Evolutionary conservation across 2,797 vertebrate genomes (phyloP).

Genomic region (Tapirus indicus): DNA sequence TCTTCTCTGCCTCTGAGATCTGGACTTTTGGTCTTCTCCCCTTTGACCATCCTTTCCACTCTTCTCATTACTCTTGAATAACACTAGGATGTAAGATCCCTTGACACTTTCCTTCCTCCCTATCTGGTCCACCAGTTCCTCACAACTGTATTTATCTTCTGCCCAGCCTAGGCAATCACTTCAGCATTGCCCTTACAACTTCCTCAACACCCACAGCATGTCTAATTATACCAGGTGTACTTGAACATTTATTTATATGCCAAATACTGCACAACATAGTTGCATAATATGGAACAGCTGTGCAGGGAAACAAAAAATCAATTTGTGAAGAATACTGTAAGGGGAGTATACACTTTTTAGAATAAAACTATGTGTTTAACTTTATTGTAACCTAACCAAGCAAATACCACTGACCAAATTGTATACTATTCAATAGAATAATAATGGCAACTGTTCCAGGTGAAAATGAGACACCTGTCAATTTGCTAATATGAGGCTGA

Average conservation of each 20-base stretch:
- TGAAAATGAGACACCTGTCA: slow-evolving; percentile 38
- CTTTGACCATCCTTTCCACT: neutral
- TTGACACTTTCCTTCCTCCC: neutral
- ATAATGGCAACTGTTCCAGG: neutral
- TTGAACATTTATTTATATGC: slow-evolving; percentile 37
- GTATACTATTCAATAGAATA: slow-evolving; percentile 36
- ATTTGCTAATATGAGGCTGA: slow-evolving; percentile 9
- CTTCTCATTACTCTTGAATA: neutral
- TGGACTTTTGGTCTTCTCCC: neutral
- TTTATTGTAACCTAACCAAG: slow-evolving; percentile 23
- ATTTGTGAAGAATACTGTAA: slow-evolving; percentile 60
- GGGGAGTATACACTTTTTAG: slow-evolving; percentile 15
- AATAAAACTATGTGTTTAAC: slow-evolving; percentile 44
- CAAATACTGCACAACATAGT: slow-evolving; percentile 13
- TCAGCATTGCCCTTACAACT: slow-evolving; percentile 21
- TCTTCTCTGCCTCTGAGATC: neutral
- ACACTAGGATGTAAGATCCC: neutral
- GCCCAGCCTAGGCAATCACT: slow-evolving; percentile 1
- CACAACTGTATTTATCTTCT: neutral
- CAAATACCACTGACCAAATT: neutral
- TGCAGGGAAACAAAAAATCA: slow-evolving; percentile 65
- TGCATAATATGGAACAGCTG: slow-evolving; percentile 58
- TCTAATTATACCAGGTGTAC: slow-evolving; percentile 58
- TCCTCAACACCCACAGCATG: slow-evolving; percentile 28
- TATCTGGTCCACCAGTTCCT: neutral